Percentiles rank a stretch among this genome's conserved stretches.
Evolutionary conservation across 2,797 vertebrate species (phyloP).

Genomic region (Typhlichthys subterraneus): DNA sequence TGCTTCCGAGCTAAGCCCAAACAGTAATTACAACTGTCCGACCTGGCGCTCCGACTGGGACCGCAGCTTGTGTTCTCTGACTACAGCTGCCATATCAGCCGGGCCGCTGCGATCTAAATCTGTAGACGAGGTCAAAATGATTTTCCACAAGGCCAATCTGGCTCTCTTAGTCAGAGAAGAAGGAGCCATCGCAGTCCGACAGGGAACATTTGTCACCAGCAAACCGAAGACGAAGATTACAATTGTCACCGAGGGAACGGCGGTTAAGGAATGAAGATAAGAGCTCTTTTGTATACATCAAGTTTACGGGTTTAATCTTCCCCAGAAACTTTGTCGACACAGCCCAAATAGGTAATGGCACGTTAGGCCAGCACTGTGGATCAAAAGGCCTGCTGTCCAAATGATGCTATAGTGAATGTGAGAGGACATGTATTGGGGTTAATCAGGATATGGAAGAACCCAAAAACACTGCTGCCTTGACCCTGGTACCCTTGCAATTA

Average conservation of each 20-base stretch:
- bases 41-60: conserved; percentile 69
- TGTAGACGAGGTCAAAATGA: conserved; percentile 71
- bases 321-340: conserved; percentile 17
- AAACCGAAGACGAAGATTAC: conserved; percentile 52
- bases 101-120: conserved; percentile 67
- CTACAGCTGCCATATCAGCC: conserved; percentile 70
- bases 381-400: conserved; percentile 35
- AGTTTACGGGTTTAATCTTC: conserved; percentile 45
- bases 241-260: conserved; percentile 39
- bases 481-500: conserved; percentile 31
- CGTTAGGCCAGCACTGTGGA: conserved; percentile 24
- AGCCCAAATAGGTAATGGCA: conserved; percentile 32
- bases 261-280: conserved; percentile 37
- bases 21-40: conserved; percentile 62
- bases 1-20: conserved; percentile 48
- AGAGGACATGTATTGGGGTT: conserved; percentile 46
- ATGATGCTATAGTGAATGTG: conserved; percentile 34
- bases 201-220: conserved; percentile 33
- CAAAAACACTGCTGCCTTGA: conserved; percentile 45
- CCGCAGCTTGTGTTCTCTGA: conserved; percentile 63
- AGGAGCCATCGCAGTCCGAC: conserved; percentile 33
- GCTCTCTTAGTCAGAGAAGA: conserved; percentile 39
- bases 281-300: conserved; percentile 35
- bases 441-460: conserved; percentile 68
- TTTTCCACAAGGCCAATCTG: conserved; percentile 56